These are phyloP conservation scores for Elegia similella DNA, from an alignment of 2,888 invertebrate species.

Conservation along the genomic window DNA sequence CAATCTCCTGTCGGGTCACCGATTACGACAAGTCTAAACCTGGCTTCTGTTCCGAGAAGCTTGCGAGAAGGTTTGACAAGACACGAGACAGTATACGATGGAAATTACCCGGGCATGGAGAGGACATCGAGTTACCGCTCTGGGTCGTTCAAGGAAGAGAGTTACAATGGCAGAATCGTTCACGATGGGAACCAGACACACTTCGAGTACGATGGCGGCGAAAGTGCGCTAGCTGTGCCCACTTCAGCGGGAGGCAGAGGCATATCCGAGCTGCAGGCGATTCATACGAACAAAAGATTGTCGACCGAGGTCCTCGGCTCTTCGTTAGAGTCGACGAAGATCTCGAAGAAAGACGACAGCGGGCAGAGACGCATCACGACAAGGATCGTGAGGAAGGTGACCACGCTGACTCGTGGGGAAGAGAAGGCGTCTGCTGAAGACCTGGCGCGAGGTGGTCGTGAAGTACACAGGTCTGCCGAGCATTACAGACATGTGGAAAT, in stretches of 20 bases:
- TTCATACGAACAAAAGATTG: conserved; percentile 90
- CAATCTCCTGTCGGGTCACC: conserved; percentile 81
- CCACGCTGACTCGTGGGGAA: conserved; percentile 92
- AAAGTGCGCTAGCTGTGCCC: conserved; percentile 68
- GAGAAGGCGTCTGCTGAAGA: conserved; percentile 89
- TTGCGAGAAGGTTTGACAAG: conserved; percentile 76
- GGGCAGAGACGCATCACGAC: conserved; percentile 92
- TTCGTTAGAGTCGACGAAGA: conserved; percentile 91
- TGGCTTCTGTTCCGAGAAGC: conserved; percentile 79
- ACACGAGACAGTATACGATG: conserved; percentile 75
- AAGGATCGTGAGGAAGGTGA: conserved; percentile 92
- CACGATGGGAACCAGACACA: conserved; percentile 77
- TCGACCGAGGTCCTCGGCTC: conserved; percentile 93
- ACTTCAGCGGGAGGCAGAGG: conserved; percentile 67
- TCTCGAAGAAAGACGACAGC: conserved; percentile 89
- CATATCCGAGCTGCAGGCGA: conserved; percentile 85
- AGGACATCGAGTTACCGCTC: conserved; percentile 63
- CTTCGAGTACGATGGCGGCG: conserved; percentile 74
- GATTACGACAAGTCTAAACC: conserved; percentile 83
- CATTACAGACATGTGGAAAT: conserved; percentile 81
- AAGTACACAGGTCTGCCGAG: conserved; percentile 80
- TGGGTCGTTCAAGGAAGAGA: conserved; percentile 67
- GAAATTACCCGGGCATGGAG: conserved; percentile 73
- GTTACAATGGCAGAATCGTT: conserved; percentile 71
- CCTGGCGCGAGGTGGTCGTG: conserved; percentile 82